Percentiles rank a stretch among this genome's conserved stretches.
phyloP scores from a whole-genome alignment of 2,888 invertebrate genomes.

The Volucella bombylans region DNA sequence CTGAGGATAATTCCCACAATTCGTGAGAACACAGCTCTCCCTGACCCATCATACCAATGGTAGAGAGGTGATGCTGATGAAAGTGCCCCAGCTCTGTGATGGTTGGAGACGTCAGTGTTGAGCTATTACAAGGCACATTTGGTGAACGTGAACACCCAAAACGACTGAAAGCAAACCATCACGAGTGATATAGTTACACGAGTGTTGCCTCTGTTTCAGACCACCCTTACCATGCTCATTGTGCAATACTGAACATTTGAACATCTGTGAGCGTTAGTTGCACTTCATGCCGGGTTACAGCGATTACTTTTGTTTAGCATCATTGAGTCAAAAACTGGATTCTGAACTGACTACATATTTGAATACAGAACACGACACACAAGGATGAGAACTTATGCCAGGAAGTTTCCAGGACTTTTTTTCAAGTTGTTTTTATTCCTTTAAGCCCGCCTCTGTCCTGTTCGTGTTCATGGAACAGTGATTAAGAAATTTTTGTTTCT shows the following conservation, averaged over 20 bases:
- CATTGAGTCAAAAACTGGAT: conserved; percentile 53
- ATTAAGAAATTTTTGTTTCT: conserved; percentile 9
- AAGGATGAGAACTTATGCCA: background rate
- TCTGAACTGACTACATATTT: conserved; percentile 33
- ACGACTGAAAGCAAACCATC: conserved; percentile 37
- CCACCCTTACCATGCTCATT: background rate
- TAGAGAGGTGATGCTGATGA: background rate
- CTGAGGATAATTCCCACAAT: conserved; percentile 66
- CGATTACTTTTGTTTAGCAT: conserved; percentile 57
- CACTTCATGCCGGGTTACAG: conserved; percentile 34
- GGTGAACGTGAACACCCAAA: conserved; percentile 35
- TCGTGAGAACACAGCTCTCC: conserved; percentile 25
- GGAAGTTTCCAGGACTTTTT: background rate
- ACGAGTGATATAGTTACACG: background rate
- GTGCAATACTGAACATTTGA: background rate
- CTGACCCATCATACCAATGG: background rate
- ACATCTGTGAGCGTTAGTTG: conserved; percentile 45
- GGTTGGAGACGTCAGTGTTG: conserved; percentile 24
- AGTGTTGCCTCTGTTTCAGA: background rate
- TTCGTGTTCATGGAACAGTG: conserved; percentile 14
- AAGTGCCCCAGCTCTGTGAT: background rate
- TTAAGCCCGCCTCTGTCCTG: too few species aligned
- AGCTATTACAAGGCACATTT: conserved; percentile 42
- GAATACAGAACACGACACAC: conserved; percentile 32
- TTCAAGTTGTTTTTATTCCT: background rate